Base-by-base conservation (phyloP, 2,113 vertebrate species). In the Xiphias gladius region DNA sequence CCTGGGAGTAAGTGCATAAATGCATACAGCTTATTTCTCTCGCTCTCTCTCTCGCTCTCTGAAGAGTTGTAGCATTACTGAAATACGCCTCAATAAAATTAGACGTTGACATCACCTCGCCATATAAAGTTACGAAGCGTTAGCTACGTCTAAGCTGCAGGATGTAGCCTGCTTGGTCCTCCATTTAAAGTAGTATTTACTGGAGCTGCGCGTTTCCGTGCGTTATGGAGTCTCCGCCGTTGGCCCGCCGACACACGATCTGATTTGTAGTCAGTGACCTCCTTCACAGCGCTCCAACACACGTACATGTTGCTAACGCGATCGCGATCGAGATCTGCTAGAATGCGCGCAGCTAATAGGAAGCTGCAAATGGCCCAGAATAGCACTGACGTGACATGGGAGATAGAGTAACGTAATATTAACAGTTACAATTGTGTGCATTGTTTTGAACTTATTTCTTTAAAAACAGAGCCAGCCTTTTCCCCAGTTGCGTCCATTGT, bases 101-200 rank as follows among this genome's bases (percentile, higher is more conserved):
- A 61, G 20, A 86, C 52, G 26, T 39, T 64, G 11, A 71, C 41
- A 37, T 80, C 50, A 59, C 17, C 88, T 91, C 85, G 91, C 88
- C 86, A 13, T 64, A 7, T 22, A 71, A 59, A 66, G 32, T 73
- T 64, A 46, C 9, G 57, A 52, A 41, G 69, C 64, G 48, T 63
- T 41, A 52, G 43, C 55, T 66, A 43, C 28, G 77, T 22, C n/a
- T 43, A 54, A n/a, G 58, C 24, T 65, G 81, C 72, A 84, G 69
- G 79, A 39, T 17, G 78, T 11, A 64, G 72, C 52, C 79, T 48
- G 39, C 72, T 71, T 13, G 76, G 67, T 61, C 82, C 77, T 89
- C 80, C 89, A 85, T 90, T 69, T 17, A 71, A 46, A 70, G 70
- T 66, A n/a, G 26, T 43, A 7, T 83, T 39, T 81, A n/a, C n/a